Base-by-base conservation (phyloP, 2,797 vertebrate species). In the Knipowitschia caucasica region DNA sequence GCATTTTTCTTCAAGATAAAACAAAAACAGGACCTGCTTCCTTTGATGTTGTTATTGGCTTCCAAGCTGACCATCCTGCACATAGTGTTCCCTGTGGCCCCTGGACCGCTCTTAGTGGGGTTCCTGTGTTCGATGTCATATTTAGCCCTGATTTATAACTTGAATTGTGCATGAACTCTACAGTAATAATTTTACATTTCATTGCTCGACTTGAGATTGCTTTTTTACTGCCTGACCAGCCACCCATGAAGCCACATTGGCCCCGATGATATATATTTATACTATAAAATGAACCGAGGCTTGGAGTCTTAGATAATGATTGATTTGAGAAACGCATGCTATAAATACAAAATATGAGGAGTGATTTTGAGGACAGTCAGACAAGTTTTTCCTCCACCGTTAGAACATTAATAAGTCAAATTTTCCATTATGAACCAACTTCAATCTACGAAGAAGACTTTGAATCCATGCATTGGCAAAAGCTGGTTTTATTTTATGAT, bases 371-470 rank as follows among this genome's bases (percentile, higher is more conserved):
- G 12, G 24, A 62, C 15, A 14, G 34, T 24, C 20, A 4, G 24
- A 50, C 30, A 51, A 53, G 43, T 56, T 26, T 20, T 55, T 47
- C 53, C 24, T 59, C 30, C 18, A 33, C 54, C 39, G 54, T 52
- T n/a, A 21, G 33, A 44, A 56, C 10, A 53, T 49, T 24, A 17
- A 27, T 35, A 47, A 47, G 56, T 50, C 31, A 56, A 45, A 47
- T 59, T 42, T 67, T 44, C 49, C 65, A 76, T 84, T 85, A 44
- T 74, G 78, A 71, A 69, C 61, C 17, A 57, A 31, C 26, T 58
- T 71, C 53, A 50, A n/a, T n/a, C 20, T 4, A 23, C 43, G 35
- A 43, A 24, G 24, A 21, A 68, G 69, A 73, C 62, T 63, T 68
- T 40, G 76, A 81, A 67, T 64, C 57, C 50, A 46, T 6, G 5